Conservation (phyloP, 2,113 vertebrate genomes). For the Bettongia penicillata region DNA sequence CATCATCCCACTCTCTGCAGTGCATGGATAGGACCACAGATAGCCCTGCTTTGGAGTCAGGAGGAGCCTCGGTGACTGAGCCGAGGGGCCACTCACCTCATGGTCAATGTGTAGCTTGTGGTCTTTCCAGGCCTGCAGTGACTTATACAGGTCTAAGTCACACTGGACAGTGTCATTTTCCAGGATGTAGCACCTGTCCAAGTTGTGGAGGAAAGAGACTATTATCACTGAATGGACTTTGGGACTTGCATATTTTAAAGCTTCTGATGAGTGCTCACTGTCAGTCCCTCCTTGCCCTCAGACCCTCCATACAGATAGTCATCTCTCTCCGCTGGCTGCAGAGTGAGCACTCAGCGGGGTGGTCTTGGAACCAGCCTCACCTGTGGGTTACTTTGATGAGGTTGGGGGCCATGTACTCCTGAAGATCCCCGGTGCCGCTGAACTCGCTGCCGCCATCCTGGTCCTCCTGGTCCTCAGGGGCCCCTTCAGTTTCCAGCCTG, state of each 20-base stretch:
- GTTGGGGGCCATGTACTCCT: constrained; percentile 84
- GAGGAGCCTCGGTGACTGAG: background rate
- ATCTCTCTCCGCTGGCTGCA: background rate
- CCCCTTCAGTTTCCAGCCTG: constrained; percentile 68
- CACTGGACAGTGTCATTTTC: constrained; percentile 96
- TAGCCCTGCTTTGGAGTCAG: background rate
- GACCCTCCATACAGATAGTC: fast-evolving
- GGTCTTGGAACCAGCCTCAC: constrained; percentile 75
- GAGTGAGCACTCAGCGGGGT: background rate
- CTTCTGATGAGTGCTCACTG: background rate
- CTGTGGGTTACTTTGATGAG: constrained; percentile 96
- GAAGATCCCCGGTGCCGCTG: constrained; percentile 90
- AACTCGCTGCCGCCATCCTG: constrained; percentile 86
- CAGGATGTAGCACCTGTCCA: constrained; percentile 94
- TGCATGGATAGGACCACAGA: background rate
- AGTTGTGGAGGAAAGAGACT: background rate
- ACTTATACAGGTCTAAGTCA: constrained; percentile 94
- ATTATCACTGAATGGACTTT: fast-evolving
- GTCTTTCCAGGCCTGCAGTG: constrained; percentile 97
- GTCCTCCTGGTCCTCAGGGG: constrained; percentile 81
- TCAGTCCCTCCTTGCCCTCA: too few species aligned
- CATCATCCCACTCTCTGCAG: background rate
- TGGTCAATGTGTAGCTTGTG: constrained; percentile 98
- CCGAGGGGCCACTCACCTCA: constrained; percentile 86
- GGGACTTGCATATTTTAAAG: background rate